Base-by-base conservation (phyloP, 2,113 vertebrate genomes). In the Caranx melampygus region DNA sequence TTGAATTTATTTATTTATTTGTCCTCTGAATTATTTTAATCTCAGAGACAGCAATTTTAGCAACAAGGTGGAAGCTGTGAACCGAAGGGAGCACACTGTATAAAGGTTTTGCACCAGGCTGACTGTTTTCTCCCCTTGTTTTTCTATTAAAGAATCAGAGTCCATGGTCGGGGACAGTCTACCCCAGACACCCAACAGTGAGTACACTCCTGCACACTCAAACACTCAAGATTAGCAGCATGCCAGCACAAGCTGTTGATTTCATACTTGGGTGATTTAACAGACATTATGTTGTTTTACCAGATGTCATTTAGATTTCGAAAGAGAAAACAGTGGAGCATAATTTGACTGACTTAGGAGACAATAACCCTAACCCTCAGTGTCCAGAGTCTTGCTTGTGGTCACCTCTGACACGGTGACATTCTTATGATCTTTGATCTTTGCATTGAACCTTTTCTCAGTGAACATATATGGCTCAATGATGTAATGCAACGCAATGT, bases 131-230 rank as follows among this genome's bases (percentile, higher is more conserved):
- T 37, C 54, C 26, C 51, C 4, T 82, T 6, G 26, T 47, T 31
- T 44, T 63, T 18, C 26, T 9, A 13, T 54, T 67, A 15, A 75
- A 95, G 94, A 93, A 84, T 93, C 94, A 55, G 92, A 94, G 52
- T 81, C 79, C 79, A 88, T 93, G 89, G 84, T 91, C 67, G 90
- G 62, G 49, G 92, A 94, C 63, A 82, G 85, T 72, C 71, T 91
- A 31, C 93, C 90, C 61, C 93, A 78, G 69, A 35, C 91, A 26
- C 85, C 91, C 40, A 93, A 91, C 82, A 94, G 93, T 94, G 80
- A 93, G 93, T 92, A 85, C 45, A 78, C 21, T 20, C 66, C 60
- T 67, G 16, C 44, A 77, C 35, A 61, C 18, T 61, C 44, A 63
- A 11, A 34, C 31, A 79, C 26, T 40, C 4, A 49, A 34, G 21